Percentiles rank a stretch among this genome's conserved stretches.
Evolutionary conservation across 92 coral and sea anemone genomes (phyloP).

Genomic region (Epizoanthus illoricatus): DNA sequence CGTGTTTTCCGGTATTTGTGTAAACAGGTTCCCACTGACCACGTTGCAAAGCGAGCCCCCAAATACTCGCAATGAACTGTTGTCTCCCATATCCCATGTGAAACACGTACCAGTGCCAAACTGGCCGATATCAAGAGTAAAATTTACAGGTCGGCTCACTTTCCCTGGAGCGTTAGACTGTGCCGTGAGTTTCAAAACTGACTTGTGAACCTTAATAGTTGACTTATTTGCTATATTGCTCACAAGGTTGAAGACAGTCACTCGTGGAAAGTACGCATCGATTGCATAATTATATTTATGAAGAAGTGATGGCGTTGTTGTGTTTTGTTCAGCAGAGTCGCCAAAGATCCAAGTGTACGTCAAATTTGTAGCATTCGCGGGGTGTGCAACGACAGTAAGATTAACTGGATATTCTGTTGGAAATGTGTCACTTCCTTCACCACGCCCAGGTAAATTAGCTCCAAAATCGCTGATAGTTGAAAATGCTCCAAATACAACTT

Average conservation of each 20-base stretch:
- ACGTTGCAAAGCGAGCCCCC: slow-evolving; percentile 56
- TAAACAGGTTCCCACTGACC: background rate
- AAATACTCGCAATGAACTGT: slow-evolving; percentile 45
- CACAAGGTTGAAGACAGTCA: slow-evolving; percentile 71
- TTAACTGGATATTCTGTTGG: slow-evolving; percentile 72
- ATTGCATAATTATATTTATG: slow-evolving; percentile 41
- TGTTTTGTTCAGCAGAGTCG: slow-evolving; percentile 37
- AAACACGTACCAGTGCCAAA: slow-evolving; percentile 75
- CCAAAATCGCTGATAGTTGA: slow-evolving; percentile 66
- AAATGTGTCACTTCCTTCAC: slow-evolving; percentile 40
- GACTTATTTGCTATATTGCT: slow-evolving; percentile 35
- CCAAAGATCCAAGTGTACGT: slow-evolving; percentile 61
- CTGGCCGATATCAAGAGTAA: slow-evolving; percentile 54
- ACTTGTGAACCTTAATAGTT: slow-evolving; percentile 43
- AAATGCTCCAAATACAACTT: slow-evolving; percentile 37
- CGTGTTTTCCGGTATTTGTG: background rate
- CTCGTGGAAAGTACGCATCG: slow-evolving; percentile 34
- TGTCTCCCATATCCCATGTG: slow-evolving; percentile 63
- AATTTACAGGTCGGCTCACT: slow-evolving; percentile 40
- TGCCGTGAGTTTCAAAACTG: slow-evolving; percentile 42
- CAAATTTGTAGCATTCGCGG: slow-evolving; percentile 60
- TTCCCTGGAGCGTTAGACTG: slow-evolving; percentile 69
- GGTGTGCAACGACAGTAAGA: slow-evolving; percentile 60
- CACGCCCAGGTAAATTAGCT: slow-evolving; percentile 59
- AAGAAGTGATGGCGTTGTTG: slow-evolving; percentile 21